Conservation (phyloP, 2,113 vertebrate species). For the Balaeniceps rex region DNA sequence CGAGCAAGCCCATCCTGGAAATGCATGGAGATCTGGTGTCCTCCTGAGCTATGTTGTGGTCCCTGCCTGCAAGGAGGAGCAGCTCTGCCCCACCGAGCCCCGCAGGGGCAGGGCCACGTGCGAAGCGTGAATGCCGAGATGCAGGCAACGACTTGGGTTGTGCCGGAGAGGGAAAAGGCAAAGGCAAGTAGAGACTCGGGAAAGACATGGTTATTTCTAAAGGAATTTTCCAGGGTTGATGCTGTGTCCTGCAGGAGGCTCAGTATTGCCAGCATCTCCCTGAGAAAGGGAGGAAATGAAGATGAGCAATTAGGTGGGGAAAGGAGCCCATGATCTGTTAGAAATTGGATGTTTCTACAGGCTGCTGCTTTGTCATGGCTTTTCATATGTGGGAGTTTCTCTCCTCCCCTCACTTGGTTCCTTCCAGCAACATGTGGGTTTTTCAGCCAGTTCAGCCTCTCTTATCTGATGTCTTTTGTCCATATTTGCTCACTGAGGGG, state of each 20-base stretch:
- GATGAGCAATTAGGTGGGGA: not conserved
- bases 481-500: not conserved
- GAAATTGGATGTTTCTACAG: not conserved
- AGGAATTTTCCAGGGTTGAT: not conserved
- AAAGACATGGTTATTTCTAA: not conserved
- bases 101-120: fast-evolving
- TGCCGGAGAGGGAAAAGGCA: not conserved
- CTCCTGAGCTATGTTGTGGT: not conserved
- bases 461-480: not conserved
- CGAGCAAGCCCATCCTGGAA: not conserved
- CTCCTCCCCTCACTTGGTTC: not conserved
- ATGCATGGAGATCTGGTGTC: not conserved
- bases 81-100: not conserved
- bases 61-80: not conserved
- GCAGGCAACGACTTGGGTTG: not conserved
- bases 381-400: not conserved
- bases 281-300: not conserved
- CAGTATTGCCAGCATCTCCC: not conserved
- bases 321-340: not conserved
- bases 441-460: not conserved
- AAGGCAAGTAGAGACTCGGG: not conserved
- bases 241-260: not conserved
- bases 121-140: not conserved
- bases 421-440: not conserved
- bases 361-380: not conserved